Base-by-base conservation (phyloP, 1,140 invertebrate species). In the Caenorhabditis brenneri region DNA sequence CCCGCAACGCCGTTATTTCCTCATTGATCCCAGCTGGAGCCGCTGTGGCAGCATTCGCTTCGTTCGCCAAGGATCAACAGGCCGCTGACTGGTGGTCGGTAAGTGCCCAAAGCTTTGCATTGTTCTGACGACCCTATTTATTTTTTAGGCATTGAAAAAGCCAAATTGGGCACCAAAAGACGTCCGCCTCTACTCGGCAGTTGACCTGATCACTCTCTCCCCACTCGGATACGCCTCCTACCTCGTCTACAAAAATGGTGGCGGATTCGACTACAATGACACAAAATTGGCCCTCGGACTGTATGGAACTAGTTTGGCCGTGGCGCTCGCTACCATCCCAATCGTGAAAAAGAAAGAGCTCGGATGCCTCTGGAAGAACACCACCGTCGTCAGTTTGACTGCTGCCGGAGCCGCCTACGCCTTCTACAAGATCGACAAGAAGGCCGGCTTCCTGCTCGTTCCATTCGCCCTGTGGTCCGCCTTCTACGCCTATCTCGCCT, bases 201-300 rank as follows among this genome's bases (percentile, higher is more conserved):
- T 88, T 15, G 89, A 90, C 79, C 74, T 88, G 4, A 46, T 86
- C 6, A 85, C 87, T 22, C 31, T 87, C 16, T 31, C 82, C 10
- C 88, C 90, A 16, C 55, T 91, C 15, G 89, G 89, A 29, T 90
- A 90, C 79, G 89, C 89, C 3, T 88, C 88, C 19, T 91, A 90
- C 81, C 60, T 90, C 31, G 86, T 91, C 60, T 90, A 89, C 87
- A 91, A 91, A 55, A 84, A 89, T 83, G 89, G 89, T 4, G 89
- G 89, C 80, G 89, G 88, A 0, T 90, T 90, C 81, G 90, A 90
- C 51, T 91, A 91, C 87, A 87, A 86, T 29, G 89, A 90, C 83
- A 90, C 89, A 1, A 87, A 84, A 31, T 31, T 87, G 49, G 90
- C 89, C 49, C 83, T 90, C 31, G 84, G 65, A n/a, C 58, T 90